phyloP scores from a whole-genome alignment of 2,113 vertebrate genomes.

The Bubo scandiacus region DNA sequence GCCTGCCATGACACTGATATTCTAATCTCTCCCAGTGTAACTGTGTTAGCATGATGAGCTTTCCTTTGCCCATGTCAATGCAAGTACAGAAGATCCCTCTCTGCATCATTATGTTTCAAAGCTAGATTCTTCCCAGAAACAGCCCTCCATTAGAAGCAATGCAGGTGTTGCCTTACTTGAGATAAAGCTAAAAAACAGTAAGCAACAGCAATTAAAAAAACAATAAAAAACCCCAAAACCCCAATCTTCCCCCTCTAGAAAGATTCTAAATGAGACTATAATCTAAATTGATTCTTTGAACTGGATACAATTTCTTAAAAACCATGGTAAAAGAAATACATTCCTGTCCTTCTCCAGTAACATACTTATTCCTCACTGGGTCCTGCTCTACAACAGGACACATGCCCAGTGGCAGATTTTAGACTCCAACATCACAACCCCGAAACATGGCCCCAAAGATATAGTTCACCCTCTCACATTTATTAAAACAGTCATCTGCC shows the following conservation, averaged over 20 bases:
- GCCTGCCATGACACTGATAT: neutral
- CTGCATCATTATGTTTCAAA: neutral
- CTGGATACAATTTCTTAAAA: neutral
- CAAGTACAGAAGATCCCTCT: neutral
- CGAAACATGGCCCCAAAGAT: neutral
- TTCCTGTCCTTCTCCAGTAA: neutral
- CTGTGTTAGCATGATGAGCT: neutral
- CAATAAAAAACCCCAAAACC: fast-evolving
- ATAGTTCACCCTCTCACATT: neutral
- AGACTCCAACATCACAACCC: neutral
- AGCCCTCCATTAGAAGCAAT: neutral
- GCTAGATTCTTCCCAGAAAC: neutral
- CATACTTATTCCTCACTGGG: neutral
- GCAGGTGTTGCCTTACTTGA: neutral
- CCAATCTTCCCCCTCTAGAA: neutral
- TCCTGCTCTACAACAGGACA: neutral
- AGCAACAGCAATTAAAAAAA: neutral
- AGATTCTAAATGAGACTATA: neutral
- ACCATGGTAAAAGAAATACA: neutral
- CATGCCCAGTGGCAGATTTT: neutral
- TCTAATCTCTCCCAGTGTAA: neutral
- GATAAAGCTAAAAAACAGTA: neutral
- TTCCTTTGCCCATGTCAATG: neutral
- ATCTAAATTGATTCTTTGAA: neutral
- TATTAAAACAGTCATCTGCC: neutral